A percentile compares a stretch with the other conserved stretches of the same genome.
phyloP scores from a whole-genome alignment of 2,888 invertebrate species.

The Steinernema hermaphroditum region DNA sequence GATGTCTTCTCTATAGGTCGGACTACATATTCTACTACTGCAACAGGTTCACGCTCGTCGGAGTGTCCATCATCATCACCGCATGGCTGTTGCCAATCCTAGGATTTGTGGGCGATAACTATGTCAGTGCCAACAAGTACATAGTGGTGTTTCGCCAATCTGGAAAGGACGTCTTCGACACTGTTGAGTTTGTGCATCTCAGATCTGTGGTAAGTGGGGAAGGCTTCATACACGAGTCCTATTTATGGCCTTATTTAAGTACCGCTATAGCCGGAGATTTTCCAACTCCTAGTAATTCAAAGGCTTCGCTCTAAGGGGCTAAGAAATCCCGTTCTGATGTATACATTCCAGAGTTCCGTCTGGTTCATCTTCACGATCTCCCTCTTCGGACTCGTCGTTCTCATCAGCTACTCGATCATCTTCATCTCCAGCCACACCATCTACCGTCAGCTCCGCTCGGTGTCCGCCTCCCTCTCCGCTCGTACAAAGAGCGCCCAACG shows the following conservation, averaged over 20 bases:
- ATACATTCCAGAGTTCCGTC: background rate
- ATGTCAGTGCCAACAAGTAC: conserved; percentile 5
- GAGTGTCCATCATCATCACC: background rate
- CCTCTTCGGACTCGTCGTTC: conserved; percentile 13
- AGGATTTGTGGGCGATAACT: conserved; percentile 2
- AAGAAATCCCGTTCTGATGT: too few species aligned
- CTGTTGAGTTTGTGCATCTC: background rate
- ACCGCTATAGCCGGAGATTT: too few species aligned
- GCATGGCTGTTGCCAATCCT: conserved; percentile 10
- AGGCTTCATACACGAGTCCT: too few species aligned
- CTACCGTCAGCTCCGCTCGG: conserved; percentile 14
- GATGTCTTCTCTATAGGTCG: background rate
- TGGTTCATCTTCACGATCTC: conserved; percentile 24
- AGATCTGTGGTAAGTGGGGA: background rate
- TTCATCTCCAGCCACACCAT: background rate
- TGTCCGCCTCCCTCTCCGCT: background rate
- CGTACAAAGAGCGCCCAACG: background rate
- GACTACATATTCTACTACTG: conserved; percentile 14
- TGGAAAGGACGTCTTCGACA: conserved; percentile 8
- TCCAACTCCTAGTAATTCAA: too few species aligned
- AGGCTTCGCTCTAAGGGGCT: too few species aligned
- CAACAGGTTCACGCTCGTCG: background rate
- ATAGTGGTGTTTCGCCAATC: background rate
- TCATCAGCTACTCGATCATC: conserved; percentile 21
- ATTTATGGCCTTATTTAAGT: too few species aligned